phyloP scores from a whole-genome alignment of 2,113 vertebrate genomes.

The Vidua chalybeata region DNA sequence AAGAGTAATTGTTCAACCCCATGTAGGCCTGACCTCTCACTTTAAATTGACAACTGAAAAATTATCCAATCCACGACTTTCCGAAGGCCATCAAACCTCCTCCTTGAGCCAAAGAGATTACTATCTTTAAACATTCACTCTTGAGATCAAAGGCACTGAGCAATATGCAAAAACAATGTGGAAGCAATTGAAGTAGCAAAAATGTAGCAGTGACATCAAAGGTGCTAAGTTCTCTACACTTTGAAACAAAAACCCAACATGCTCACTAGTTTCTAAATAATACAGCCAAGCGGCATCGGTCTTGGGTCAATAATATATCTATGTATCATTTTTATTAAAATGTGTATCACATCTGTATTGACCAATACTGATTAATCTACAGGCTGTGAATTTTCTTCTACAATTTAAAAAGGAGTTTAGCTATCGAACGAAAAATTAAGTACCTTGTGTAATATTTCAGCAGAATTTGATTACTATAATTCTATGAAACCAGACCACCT shows the following conservation, averaged over 20 bases:
- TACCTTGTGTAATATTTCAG: not conserved
- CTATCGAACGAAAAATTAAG: not conserved
- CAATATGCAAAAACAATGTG: not conserved
- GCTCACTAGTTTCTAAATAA: not conserved
- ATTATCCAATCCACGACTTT: not conserved
- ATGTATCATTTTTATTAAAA: not conserved
- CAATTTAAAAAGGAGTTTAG: not conserved
- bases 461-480: not conserved
- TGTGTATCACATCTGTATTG: not conserved
- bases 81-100: not conserved
- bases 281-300: accelerated
- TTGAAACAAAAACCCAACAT: not conserved
- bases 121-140: not conserved
- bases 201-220: not conserved
- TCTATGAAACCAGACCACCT: not conserved
- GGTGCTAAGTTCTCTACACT: not conserved
- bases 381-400: not conserved
- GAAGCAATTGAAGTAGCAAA: not conserved
- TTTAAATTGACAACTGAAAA: not conserved
- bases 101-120: not conserved
- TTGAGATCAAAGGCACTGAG: not conserved
- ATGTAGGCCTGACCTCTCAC: not conserved
- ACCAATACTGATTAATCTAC: not conserved
- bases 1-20: not conserved
- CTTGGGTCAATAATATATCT: not conserved